These are phyloP conservation scores for Vulpes vulpes DNA, from an alignment of 2,113 vertebrate genomes.

Conservation along the genomic window DNA sequence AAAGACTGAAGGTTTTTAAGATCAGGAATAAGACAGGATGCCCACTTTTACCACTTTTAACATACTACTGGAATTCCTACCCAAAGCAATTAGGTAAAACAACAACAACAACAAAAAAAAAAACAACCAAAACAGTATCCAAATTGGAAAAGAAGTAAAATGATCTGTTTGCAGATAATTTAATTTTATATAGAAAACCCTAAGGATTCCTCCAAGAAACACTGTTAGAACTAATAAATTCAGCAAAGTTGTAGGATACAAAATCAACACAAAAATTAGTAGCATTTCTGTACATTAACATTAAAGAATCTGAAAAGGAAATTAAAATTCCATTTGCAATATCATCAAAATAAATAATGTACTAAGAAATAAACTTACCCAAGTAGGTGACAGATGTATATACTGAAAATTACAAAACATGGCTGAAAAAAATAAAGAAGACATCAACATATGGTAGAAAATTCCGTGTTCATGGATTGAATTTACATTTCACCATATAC, in stretches of 20 bases:
- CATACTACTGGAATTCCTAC: neutral
- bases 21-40: neutral
- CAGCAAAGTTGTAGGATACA: neutral
- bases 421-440: neutral
- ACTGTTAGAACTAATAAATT: slow-evolving; percentile 27
- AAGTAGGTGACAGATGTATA: neutral
- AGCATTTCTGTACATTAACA: neutral
- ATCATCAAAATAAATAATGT: neutral
- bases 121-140: neutral
- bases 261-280: neutral
- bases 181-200: neutral
- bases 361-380: neutral
- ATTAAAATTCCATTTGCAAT: neutral
- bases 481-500: slow-evolving; percentile 3
- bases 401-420: neutral
- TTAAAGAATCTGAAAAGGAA: slow-evolving; percentile 10
- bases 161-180: neutral
- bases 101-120: neutral
- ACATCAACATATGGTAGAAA: neutral
- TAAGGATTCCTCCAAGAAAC: neutral
- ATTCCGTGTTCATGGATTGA: neutral
- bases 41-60: neutral
- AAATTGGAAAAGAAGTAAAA: slow-evolving; percentile 31
- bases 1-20: neutral
- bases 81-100: neutral